Percentiles rank a stretch among this genome's conserved stretches.
Evolutionary conservation across 1,140 invertebrate genomes (phyloP).

Genomic region (Drosophila dunni): DNA sequence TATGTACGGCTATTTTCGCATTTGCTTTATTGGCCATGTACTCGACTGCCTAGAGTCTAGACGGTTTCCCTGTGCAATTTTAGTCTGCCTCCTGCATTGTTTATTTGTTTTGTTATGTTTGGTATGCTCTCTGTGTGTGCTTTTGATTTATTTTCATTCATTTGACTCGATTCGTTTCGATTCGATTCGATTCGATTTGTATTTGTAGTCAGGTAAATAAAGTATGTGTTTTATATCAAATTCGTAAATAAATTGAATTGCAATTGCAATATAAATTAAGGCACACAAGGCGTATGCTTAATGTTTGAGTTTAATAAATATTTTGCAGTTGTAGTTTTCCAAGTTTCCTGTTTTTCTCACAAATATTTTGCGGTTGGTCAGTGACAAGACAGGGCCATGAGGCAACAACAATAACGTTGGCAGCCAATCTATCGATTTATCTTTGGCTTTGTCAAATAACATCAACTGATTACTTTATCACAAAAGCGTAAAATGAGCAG

Average conservation of each 20-base stretch:
- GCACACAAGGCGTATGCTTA: conserved; percentile 45
- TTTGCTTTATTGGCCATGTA: conserved; percentile 79
- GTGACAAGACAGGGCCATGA: conserved; percentile 50
- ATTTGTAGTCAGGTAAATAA: conserved; percentile 62
- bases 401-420: conserved; percentile 22
- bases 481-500: conserved; percentile 77
- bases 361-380: conserved; percentile 44
- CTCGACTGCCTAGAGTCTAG: conserved; percentile 74
- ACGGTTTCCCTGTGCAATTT: conserved; percentile 31
- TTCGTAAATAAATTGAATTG: conserved; percentile 60
- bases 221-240: conserved; percentile 41
- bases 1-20: conserved; percentile 68
- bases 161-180: conserved; percentile 37
- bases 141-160: conserved; percentile 56
- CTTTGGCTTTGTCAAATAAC: conserved; percentile 61
- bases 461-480: conserved; percentile 83
- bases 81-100: conserved; percentile 20
- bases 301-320: conserved; percentile 66
- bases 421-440: conserved; percentile 65
- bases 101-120: conserved; percentile 33
- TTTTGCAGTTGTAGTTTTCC: conserved; percentile 49
- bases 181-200: conserved; percentile 51
- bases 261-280: conserved; percentile 29
- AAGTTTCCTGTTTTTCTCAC: not conserved
- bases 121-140: conserved; percentile 39